Base-by-base conservation (phyloP, 1,140 invertebrate species). In the Theocolax elegans region DNA sequence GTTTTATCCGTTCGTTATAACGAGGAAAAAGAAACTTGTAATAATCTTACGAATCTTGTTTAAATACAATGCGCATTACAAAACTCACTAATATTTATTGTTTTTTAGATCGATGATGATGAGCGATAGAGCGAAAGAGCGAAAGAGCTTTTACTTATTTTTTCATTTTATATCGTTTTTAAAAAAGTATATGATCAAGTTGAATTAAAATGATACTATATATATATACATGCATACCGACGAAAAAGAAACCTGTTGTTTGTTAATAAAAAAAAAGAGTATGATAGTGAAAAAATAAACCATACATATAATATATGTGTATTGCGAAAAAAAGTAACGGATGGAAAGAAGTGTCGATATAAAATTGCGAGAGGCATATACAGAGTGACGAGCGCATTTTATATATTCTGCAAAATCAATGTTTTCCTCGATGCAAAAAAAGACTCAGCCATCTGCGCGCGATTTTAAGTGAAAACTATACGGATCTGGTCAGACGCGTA, bases 401-500 rank as follows among this genome's bases (percentile, higher is more conserved):
- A 31, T 54, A 53, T 53, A 42, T n/a, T 9, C 1, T 12, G 38
- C 29, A n/a, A n/a, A n/a, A 54, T 44, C 38, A 54, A 42, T 66
- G 23, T 42, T 27, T 66, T 65, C 6, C 3, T 15, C 17, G 27
- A n/a, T n/a, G n/a, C n/a, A n/a, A n/a, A n/a, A n/a, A n/a, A n/a
- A n/a, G n/a, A n/a, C n/a, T n/a, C n/a, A n/a, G n/a, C n/a, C n/a
- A n/a, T n/a, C n/a, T n/a, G n/a, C n/a, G n/a, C n/a, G n/a, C n/a
- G n/a, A n/a, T n/a, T 35, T 17, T 38, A 67, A 67, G 65, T 67
- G 53, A 58, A 67, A 67, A 46, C 7, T 2, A 9, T n/a, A 58
- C 29, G 29, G 38, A 58, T 67, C 25, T 42, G 65, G 42, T 67
- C 65, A 58, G 65, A 35, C 63, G 42, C 6, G 17, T n/a, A n/a